phyloP scores from a whole-genome alignment of 1,140 invertebrate genomes.

The Parasteatoda tepidariorum region DNA sequence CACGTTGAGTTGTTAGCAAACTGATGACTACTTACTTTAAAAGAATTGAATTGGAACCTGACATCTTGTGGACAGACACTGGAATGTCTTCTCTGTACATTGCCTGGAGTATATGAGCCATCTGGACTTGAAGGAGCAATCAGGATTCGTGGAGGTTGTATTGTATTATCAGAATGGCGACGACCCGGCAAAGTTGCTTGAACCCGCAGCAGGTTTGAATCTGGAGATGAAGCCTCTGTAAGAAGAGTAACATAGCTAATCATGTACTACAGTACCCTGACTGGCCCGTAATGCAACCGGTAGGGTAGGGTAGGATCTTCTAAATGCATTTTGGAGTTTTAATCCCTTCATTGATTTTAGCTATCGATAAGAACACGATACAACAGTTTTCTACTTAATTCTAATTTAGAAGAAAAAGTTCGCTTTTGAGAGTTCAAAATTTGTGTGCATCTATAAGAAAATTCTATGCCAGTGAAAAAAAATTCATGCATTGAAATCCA shows the following conservation, averaged over 20 bases:
- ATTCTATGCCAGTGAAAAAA: no score
- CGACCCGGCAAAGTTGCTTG: conserved; percentile 80
- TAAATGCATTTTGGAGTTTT: not conserved
- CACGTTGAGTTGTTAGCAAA: no score
- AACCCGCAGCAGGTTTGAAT: conserved; percentile 87
- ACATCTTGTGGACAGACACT: conserved; percentile 61
- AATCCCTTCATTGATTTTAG: not conserved
- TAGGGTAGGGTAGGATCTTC: conserved; percentile 25
- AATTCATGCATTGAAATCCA: no score
- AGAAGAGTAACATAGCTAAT: conserved; percentile 33
- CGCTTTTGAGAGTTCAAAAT: no score
- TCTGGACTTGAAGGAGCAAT: conserved; percentile 63
- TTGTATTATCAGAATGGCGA: conserved; percentile 88
- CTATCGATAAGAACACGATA: no score
- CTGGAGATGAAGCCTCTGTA: conserved; percentile 78
- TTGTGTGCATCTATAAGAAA: no score
- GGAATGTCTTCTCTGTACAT: conserved; percentile 63
- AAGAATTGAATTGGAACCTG: conserved; percentile 40
- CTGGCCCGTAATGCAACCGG: conserved; percentile 8
- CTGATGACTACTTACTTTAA: conserved; percentile 35
- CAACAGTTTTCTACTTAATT: no score
- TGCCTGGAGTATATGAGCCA: conserved; percentile 50
- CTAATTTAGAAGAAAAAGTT: no score
- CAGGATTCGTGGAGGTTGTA: conserved; percentile 81
- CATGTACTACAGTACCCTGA: conserved; percentile 37